Evolutionary conservation across 2,113 vertebrate genomes (phyloP), one percentile per base, ranked within the genome.

Genomic region (Dryoscopus gambensis): DNA sequence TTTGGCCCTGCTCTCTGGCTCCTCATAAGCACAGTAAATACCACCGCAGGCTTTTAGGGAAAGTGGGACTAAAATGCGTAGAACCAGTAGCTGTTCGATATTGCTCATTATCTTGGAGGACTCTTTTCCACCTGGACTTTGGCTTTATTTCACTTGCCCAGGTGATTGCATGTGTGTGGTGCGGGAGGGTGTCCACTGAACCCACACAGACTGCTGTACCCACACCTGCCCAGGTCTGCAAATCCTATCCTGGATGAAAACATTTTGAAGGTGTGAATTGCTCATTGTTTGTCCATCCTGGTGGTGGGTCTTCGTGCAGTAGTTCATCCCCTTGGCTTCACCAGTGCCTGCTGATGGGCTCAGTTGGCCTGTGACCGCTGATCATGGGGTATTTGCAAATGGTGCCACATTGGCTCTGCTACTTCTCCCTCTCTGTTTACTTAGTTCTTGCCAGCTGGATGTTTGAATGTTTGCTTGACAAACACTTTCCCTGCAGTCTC

Each of bases 381-480:
- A 68, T 87, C 37, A 5, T 5, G 27, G 53, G 49, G 33, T 35
- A 4, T 71, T 90, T 86, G 68, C 60, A 44, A 71, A 35, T 53
- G 44, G 65, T 90, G 47, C 71, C 85, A 50, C 57, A 7, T 24
- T 49, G 33, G 40, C 28, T 68, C 37, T 63, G 33, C 52, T 81
- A 60, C 74, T 90, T 59, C 62, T 92, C 37, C 69, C 91, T 81
- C 77, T 83, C 68, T 84, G 49, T 93, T 97, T 96, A 80, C 44
- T 89, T 89, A 87, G 60, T 50, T 93, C 74, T 92, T 97, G 93
- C 91, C 89, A 95, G 68, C 68, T 71, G 60, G 31, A 22, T 33
- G 35, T 82, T 71, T 79, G 75, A 95, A 56, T 96, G 89, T 96
- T 97, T 94, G 83, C 93, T 94, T 90, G 91, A 94, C 80, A 96